These are phyloP conservation scores for Venusia cambrica DNA, from an alignment of 2,888 invertebrate genomes.

Conservation along the genomic window DNA sequence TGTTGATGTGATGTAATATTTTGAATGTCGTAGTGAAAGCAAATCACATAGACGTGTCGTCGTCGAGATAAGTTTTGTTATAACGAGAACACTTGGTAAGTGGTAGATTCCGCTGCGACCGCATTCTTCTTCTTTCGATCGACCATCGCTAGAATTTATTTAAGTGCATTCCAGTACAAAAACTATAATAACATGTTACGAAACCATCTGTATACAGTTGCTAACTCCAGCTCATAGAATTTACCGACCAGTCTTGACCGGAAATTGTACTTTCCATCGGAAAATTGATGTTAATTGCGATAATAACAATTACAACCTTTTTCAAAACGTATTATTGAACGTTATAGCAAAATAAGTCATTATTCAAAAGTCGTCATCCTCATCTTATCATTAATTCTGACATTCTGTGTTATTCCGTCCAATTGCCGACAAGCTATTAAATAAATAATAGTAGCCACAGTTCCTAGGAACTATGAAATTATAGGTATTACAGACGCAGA, in stretches of 20 bases:
- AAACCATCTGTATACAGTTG: constrained; percentile 30
- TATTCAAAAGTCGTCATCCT: too few species aligned
- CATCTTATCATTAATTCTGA: constrained; percentile 11
- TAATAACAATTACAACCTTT: constrained; percentile 8
- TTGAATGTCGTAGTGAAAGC: too few species aligned
- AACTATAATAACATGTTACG: constrained; percentile 43
- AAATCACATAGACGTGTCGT: constrained; percentile 3
- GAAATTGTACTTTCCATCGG: constrained; percentile 2
- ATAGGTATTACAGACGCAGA: too few species aligned
- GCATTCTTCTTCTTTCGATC: constrained; percentile 54
- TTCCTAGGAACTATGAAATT: too few species aligned
- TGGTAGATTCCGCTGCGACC: constrained; percentile 43
- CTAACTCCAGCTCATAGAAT: constrained; percentile 3
- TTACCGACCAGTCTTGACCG: background rate
- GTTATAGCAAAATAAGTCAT: constrained; percentile 16
- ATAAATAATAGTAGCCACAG: constrained; percentile 5
- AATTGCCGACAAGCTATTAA: constrained; percentile 4
- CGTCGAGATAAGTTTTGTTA: constrained; percentile 26
- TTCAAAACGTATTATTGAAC: constrained; percentile 7
- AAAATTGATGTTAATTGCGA: constrained; percentile 3
- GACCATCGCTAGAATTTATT: constrained; percentile 45
- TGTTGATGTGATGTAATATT: too few species aligned
- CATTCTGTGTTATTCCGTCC: constrained; percentile 7
- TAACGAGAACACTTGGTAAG: constrained; percentile 38
- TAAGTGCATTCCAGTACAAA: constrained; percentile 48